phyloP scores from a whole-genome alignment of 1,140 invertebrate species.

The Arctopsyche grandis region DNA sequence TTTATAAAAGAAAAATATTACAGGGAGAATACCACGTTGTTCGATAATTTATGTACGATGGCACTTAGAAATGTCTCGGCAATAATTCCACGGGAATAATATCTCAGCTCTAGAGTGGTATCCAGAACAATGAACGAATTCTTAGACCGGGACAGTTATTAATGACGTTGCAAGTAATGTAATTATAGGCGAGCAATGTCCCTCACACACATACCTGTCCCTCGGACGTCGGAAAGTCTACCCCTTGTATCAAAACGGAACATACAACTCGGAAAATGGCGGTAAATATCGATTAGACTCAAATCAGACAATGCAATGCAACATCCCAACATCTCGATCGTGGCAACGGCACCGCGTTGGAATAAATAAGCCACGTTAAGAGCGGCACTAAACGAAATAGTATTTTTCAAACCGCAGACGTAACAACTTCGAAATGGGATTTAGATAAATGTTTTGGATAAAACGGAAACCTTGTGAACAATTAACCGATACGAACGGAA shows the following conservation, averaged over 20 bases:
- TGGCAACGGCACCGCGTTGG: not conserved
- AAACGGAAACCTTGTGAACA: constrained; percentile 54
- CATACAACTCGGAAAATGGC: no score
- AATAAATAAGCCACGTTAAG: not conserved
- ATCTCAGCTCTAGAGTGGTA: not conserved
- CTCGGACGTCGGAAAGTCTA: not conserved
- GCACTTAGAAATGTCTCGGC: constrained; percentile 41
- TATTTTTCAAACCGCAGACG: constrained; percentile 48
- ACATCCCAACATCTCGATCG: no score
- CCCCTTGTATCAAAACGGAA: not conserved
- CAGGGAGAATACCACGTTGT: not conserved
- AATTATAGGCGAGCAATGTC: constrained; percentile 12
- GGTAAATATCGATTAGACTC: no score
- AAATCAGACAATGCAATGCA: no score
- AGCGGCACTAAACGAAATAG: constrained; percentile 4
- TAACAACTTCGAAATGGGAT: constrained; percentile 53
- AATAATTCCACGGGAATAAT: constrained; percentile 42
- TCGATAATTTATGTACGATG: constrained; percentile 45
- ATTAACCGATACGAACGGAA: constrained; percentile 50
- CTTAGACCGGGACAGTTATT: constrained; percentile 45
- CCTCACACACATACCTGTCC: not conserved
- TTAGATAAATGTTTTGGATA: constrained; percentile 55
- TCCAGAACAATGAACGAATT: constrained; percentile 47
- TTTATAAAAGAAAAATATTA: not conserved
- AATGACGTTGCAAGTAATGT: constrained; percentile 46